Evolutionary conservation across 2,888 invertebrate species (phyloP).

Genomic region (Pyrgus malvae): DNA sequence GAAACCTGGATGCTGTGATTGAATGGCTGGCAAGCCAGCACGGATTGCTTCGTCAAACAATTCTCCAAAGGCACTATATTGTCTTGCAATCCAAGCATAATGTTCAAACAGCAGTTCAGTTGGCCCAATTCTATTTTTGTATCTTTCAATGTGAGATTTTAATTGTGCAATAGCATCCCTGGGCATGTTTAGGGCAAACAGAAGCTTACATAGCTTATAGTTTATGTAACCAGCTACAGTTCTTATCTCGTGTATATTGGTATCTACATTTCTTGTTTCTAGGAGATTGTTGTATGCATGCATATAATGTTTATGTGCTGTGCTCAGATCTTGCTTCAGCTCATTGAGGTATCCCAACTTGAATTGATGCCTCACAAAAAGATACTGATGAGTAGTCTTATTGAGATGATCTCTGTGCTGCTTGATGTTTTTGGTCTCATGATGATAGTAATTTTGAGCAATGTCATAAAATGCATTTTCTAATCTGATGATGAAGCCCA

Average conservation of each 20-base stretch:
- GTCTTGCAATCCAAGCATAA: constrained; percentile 96
- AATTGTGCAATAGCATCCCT: constrained; percentile 98
- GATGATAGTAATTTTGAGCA: constrained; percentile 95
- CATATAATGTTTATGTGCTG: constrained; percentile 92
- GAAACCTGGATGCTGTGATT: constrained; percentile 98
- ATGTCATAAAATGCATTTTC: constrained; percentile 97
- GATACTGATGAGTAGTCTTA: constrained; percentile 93
- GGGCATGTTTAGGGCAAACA: constrained; percentile 94
- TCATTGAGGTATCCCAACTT: constrained; percentile 98
- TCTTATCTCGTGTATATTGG: constrained; percentile 95
- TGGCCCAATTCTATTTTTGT: constrained; percentile 90
- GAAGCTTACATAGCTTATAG: constrained; percentile 95
- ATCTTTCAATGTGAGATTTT: constrained; percentile 94
- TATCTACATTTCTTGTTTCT: constrained; percentile 94
- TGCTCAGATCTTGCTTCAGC: constrained; percentile 92
- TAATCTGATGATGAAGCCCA: constrained; percentile 87
- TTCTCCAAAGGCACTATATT: constrained; percentile 95
- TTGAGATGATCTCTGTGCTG: constrained; percentile 95
- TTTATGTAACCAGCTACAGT: constrained; percentile 97
- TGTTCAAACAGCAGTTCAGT: constrained; percentile 96
- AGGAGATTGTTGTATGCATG: constrained; percentile 95
- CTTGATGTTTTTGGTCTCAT: constrained; percentile 92
- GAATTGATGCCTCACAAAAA: constrained; percentile 97
- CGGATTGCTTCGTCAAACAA: constrained; percentile 97
- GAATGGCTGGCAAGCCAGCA: constrained; percentile 94